Conservation (phyloP, 2,113 vertebrate genomes). For the Nothoprocta perdicaria region DNA sequence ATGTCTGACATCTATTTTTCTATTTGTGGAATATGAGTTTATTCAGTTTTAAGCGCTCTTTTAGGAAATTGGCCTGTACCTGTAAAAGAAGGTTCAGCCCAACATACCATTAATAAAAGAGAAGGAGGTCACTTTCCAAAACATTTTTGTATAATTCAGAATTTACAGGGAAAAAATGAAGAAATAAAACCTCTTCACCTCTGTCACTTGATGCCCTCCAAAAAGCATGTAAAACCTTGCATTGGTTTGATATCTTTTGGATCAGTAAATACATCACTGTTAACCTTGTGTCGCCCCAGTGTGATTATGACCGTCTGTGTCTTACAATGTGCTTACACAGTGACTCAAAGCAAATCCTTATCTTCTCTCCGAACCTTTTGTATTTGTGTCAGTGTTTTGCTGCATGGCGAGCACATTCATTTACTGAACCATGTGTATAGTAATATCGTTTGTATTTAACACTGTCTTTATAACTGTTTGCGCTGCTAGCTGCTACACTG, state of each 20-base stretch:
- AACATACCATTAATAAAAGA: neutral
- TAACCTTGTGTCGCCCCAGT: neutral
- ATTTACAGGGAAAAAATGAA: neutral
- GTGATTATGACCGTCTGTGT: neutral
- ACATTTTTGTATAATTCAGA: neutral
- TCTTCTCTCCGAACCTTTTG: slow-evolving; percentile 27
- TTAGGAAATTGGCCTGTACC: slow-evolving; percentile 41
- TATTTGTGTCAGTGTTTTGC: slow-evolving; percentile 52
- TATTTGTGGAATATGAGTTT: slow-evolving; percentile 42
- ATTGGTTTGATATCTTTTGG: neutral
- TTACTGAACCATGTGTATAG: slow-evolving; percentile 37
- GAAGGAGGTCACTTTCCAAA: neutral
- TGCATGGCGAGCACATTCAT: slow-evolving; percentile 69
- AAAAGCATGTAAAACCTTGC: neutral
- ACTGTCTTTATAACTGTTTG: slow-evolving; percentile 84
- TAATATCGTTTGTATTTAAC: slow-evolving; percentile 72
- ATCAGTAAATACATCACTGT: neutral
- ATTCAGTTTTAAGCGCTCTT: slow-evolving; percentile 4
- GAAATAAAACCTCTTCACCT: neutral
- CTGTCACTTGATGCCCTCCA: neutral
- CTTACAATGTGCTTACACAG: neutral
- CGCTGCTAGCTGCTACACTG: slow-evolving; percentile 93
- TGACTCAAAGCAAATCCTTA: slow-evolving; percentile 43
- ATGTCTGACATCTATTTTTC: slow-evolving; percentile 43
- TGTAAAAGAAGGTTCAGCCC: neutral